phyloP scores from a whole-genome alignment of 1,140 invertebrate genomes.

The Reticulitermes speratus region DNA sequence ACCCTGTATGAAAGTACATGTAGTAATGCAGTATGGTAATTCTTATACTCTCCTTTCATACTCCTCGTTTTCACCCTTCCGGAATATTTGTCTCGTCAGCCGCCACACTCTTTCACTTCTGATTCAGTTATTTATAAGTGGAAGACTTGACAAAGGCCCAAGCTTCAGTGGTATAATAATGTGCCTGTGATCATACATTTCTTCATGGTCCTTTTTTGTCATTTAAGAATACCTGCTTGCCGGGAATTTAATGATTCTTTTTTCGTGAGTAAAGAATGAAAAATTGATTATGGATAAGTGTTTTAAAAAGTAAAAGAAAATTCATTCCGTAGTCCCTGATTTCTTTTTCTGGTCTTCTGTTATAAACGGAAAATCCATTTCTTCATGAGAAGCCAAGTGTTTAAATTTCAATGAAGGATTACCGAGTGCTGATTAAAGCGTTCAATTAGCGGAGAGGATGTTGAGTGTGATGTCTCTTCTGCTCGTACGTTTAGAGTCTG shows the following conservation, averaged over 20 bases:
- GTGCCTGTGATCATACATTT: too few species aligned
- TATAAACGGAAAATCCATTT: too few species aligned
- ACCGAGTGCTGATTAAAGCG: neutral
- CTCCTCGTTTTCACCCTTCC: too few species aligned
- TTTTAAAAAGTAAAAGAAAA: neutral
- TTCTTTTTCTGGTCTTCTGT: neutral
- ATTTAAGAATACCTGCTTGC: neutral
- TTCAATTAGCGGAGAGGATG: neutral
- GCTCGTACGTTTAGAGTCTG: too few species aligned
- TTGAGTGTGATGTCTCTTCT: neutral
- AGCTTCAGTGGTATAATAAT: too few species aligned
- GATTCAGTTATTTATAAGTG: too few species aligned
- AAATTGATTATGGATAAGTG: neutral
- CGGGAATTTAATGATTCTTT: neutral
- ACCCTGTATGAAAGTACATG: too few species aligned
- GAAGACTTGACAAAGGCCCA: too few species aligned
- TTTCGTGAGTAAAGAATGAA: neutral
- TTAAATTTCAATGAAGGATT: neutral
- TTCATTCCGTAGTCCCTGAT: neutral
- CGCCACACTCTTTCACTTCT: too few species aligned
- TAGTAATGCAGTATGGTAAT: too few species aligned
- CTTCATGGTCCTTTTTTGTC: neutral
- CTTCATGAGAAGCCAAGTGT: neutral
- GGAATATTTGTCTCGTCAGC: too few species aligned
- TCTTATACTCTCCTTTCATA: too few species aligned